Percentiles rank a stretch among this genome's conserved stretches.
Evolutionary conservation across 2,797 vertebrate species (phyloP).

Genomic region (Gymnothorax javanicus): DNA sequence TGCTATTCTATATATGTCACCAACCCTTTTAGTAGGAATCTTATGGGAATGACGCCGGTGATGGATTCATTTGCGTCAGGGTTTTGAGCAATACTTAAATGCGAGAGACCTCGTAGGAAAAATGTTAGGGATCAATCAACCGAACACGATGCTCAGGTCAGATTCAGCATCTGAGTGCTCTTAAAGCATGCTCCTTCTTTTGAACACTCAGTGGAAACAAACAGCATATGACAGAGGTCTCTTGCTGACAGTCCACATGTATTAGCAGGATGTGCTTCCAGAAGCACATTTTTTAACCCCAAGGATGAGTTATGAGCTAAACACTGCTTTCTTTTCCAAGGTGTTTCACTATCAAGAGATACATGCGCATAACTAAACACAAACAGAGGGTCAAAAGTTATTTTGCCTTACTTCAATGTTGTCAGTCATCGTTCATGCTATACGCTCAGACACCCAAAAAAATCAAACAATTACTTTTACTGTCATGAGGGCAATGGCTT

Average conservation of each 20-base stretch:
- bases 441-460: not conserved
- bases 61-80: constrained; percentile 61
- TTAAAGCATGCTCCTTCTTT: constrained; percentile 31
- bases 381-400: not conserved
- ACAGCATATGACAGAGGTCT: constrained; percentile 51
- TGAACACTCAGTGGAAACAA: constrained; percentile 61
- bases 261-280: constrained; percentile 72
- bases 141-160: constrained; percentile 41
- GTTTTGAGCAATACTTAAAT: constrained; percentile 35
- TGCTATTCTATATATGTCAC: constrained; percentile 71
- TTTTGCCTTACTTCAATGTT: not conserved
- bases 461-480: not conserved
- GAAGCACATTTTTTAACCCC: constrained; percentile 60
- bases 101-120: constrained; percentile 47
- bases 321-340: constrained; percentile 52
- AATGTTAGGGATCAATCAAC: constrained; percentile 50
- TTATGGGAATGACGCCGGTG: constrained; percentile 56
- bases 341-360: not conserved
- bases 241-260: constrained; percentile 61
- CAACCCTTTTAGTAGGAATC: constrained; percentile 49
- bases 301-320: constrained; percentile 59
- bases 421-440: not conserved
- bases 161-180: constrained; percentile 27
- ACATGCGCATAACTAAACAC: not conserved
- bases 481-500: constrained; percentile 48